Base-by-base conservation (phyloP, 2,888 invertebrate genomes). In the Autographa pulchrina region DNA sequence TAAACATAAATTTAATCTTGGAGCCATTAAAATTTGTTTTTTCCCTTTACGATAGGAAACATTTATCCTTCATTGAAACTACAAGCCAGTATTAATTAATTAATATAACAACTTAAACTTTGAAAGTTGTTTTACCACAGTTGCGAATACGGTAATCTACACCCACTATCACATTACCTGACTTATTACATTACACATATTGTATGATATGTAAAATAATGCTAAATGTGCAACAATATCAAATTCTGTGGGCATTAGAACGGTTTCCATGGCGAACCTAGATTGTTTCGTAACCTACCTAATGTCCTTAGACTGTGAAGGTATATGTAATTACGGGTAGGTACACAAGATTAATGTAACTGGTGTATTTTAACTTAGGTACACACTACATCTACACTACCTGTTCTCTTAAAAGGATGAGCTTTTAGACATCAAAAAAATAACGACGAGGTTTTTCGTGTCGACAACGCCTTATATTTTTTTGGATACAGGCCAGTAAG, bases 301-400 rank as follows among this genome's bases (percentile, higher is more conserved):
- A 13, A 60, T 64, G 63, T 63, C 77, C 76, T 77, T 80, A 60
- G 25, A 16, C 9, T 56, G 56, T 62, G 70, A n/a, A 65, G 54
- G 54, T 54, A 18, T 3, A 54, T 7, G 14, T 20, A 54, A 54
- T 54, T 54, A 54, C 11, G 18, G 20, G 8, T 54, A 54, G 18
- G 9, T 54, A 54, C 54, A 20, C 2, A 54, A 20, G 54, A 54
- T 54, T 54, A 54, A 54, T 54, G 48, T 16, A 2, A n/a, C n/a
- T 48, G 16, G 48, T 14, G 35, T 38, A 11, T 1, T 8, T 38
- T 38, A 25, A 11, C 11, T 38, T 38, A 11, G 38, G 5, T 38
- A 38, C 1, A 43, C 6, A 43, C n/a, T n/a, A n/a, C n/a, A n/a
- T n/a, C n/a, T n/a, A n/a, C 3, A 11, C 2, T 4, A 43, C 1